A percentile compares a stretch with the other conserved stretches of the same genome.
phyloP scores from a whole-genome alignment of 2,888 invertebrate species.

The Tubulanus polymorphus region DNA sequence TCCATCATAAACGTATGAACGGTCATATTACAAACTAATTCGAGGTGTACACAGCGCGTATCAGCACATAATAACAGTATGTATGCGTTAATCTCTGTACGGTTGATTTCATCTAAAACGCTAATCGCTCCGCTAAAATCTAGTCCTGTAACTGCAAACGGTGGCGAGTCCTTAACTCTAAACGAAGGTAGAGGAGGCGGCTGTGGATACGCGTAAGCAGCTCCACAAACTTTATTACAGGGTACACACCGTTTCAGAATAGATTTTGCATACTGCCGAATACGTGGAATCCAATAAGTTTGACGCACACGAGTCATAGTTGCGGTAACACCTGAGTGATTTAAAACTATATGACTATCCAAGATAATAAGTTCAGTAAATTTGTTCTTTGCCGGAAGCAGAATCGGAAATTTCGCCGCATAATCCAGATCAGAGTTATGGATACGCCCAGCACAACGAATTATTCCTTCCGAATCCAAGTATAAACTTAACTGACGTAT shows the following conservation, averaged over 20 bases:
- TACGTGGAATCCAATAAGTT: neutral
- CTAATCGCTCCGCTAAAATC: conserved; percentile 3
- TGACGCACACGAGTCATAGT: neutral
- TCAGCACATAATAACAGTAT: neutral
- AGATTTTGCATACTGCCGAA: neutral
- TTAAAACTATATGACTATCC: too few relatives aligned
- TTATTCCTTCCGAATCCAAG: too few relatives aligned
- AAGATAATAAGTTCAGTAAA: too few relatives aligned
- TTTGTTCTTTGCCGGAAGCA: too few relatives aligned
- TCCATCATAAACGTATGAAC: neutral
- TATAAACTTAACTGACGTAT: too few relatives aligned
- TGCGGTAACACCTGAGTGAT: neutral
- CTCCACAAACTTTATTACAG: neutral
- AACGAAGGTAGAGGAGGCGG: neutral
- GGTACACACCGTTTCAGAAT: neutral
- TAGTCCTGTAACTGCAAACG: neutral
- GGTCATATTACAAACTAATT: neutral
- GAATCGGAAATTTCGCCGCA: too few relatives aligned
- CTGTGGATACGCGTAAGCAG: neutral
- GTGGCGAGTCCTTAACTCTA: neutral
- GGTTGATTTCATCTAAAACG: too few relatives aligned
- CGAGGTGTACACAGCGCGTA: neutral
- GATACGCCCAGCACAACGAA: too few relatives aligned
- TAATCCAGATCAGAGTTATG: too few relatives aligned
- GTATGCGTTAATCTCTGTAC: neutral